phyloP scores from a whole-genome alignment of 2,888 invertebrate genomes.

The Eupithecia centaureata region DNA sequence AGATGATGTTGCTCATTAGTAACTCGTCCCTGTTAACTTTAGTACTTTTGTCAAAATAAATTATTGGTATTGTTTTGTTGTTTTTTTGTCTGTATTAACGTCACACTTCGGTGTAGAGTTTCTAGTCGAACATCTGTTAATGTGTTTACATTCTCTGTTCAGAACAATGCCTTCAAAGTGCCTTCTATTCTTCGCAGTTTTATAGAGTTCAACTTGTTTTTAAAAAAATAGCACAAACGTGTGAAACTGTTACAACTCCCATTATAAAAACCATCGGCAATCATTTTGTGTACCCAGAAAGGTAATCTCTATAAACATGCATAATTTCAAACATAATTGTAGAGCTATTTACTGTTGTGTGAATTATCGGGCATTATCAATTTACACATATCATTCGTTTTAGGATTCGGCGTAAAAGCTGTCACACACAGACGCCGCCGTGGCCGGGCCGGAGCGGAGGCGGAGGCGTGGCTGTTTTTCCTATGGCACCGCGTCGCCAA shows the following conservation, averaged over 20 bases:
- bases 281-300: not conserved
- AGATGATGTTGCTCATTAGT: too few relatives aligned
- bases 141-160: constrained; percentile 60
- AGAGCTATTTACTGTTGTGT: not conserved
- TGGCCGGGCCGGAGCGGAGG: too few relatives aligned
- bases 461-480: too few relatives aligned
- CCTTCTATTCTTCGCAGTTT: constrained; percentile 53
- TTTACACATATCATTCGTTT: not conserved
- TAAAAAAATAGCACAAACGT: constrained; percentile 54
- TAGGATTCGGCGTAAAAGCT: not conserved
- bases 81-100: not conserved
- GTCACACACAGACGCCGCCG: too few relatives aligned
- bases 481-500: too few relatives aligned
- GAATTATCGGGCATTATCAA: not conserved
- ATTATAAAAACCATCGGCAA: not conserved
- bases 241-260: not conserved
- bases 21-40: too few relatives aligned
- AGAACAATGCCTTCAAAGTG: constrained; percentile 63
- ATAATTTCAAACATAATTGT: not conserved
- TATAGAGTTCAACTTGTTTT: constrained; percentile 51
- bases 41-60: too few relatives aligned
- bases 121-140: constrained; percentile 1
- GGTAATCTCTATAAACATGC: not conserved
- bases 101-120: not conserved
- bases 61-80: too few relatives aligned